Evolutionary conservation across 1,140 invertebrate genomes (phyloP).

Genomic region (Magallana ariakensis): DNA sequence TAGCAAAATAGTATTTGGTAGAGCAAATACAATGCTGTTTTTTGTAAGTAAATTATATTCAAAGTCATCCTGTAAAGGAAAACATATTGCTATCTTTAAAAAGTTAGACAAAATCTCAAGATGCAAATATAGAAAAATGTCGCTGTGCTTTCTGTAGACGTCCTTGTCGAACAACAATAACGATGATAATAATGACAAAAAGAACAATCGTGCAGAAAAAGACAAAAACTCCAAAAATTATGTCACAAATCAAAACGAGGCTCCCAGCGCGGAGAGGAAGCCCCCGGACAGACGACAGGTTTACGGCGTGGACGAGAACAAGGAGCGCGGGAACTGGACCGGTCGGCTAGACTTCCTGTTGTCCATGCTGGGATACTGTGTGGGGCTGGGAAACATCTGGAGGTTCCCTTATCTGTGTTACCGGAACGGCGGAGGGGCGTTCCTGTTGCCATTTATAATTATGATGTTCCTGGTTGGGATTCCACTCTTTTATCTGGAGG

Average conservation of each 20-base stretch:
- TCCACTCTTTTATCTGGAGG: conserved; percentile 87
- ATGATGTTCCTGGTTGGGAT: conserved; percentile 84
- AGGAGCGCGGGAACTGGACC: conserved; percentile 89
- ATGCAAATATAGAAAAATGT: no score
- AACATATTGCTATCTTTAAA: no score
- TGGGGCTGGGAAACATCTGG: conserved; percentile 95
- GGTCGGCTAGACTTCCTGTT: conserved; percentile 93
- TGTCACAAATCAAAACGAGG: neutral
- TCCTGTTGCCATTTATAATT: conserved; percentile 85
- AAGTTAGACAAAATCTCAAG: no score
- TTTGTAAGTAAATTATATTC: no score
- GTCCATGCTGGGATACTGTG: conserved; percentile 88
- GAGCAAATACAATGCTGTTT: no score
- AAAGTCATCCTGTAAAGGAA: no score
- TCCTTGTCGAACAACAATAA: neutral
- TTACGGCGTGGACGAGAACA: conserved; percentile 62
- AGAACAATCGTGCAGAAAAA: neutral
- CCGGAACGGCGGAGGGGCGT: conserved; percentile 82
- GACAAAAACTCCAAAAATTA: neutral
- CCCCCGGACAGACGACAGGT: conserved; percentile 35
- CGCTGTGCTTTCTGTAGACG: neutral
- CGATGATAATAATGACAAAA: neutral
- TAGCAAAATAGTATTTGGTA: neutral
- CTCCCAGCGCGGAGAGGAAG: neutral
- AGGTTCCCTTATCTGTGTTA: conserved; percentile 88